Base-by-base conservation (phyloP, 2,797 vertebrate genomes). In the Oophaga sylvatica region DNA sequence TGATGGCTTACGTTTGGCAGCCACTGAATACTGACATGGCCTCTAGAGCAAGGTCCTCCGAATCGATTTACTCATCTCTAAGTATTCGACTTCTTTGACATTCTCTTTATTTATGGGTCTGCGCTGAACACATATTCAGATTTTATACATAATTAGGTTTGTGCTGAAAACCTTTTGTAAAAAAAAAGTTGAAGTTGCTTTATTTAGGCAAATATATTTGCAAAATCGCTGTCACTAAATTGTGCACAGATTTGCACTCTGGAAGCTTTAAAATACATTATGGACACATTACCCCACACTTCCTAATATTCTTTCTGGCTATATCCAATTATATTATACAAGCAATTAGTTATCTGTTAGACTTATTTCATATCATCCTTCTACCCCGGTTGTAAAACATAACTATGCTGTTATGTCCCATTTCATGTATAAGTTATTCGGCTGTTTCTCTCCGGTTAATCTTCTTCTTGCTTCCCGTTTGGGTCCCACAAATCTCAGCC, bases 341-440 rank as follows among this genome's bases (percentile, higher is more conserved):
- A 77, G 60, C 83, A 85, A 85, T 85, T 77, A 85, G 83, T 85
- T 85, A 85, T 85, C 73, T 76, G n/a, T 85, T 19, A 8, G 75
- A 62, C 73, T 85, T 67, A 77, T 56, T 63, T 65, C 13, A 12
- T 48, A 29, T 77, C 76, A 76, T 73, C 60, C 70, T 60, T 57
- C 83, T 41, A 53, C n/a, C 83, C 16, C 1, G 83, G 73, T 62
- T 85, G 73, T 85, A 85, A 85, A 85, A 77, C 83, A 78, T 67
- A 67, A 85, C 73, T 78, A 78, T 78, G 67, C n/a, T 13, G 73
- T 65, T 65, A 65, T 67, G 73, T 85, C 41, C 83, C 78, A 78
- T 77, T 85, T 78, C 83, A 85, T 76, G 60, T 85, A 65, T 78
- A 85, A 85, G 83, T 85, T 85, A 85, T 85, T 85, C 83, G 75